Base-by-base conservation (phyloP, 2,113 vertebrate species). In the Cynocephalus volans region DNA sequence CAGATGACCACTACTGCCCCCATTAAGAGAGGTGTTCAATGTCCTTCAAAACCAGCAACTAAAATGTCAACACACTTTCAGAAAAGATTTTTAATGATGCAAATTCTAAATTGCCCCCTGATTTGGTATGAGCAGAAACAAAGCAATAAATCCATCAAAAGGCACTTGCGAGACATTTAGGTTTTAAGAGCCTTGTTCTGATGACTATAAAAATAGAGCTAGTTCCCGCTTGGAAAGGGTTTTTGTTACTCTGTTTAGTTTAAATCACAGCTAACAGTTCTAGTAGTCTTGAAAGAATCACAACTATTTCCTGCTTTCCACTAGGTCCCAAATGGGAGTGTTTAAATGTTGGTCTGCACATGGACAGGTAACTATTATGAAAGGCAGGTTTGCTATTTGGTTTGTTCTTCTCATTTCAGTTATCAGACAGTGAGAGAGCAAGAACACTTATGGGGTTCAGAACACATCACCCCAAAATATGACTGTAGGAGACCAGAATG, bases 141-240 rank as follows among this genome's bases (percentile, higher is more conserved):
- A 93, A 90, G 48, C 84, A 67, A 72, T 88, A 88, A 94, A 79
- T 56, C 85, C 76, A 70, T 93, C 93, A 92, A 81, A 81, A 90
- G 23, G 13, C 60, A 83, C 79, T 96, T 94, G 17, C 88, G 88
- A 96, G 76, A 94, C 81, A 77, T 82, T 87, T 76, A 58, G 48
- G 18, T 88, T 92, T 97, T 81, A 97, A 84, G 45, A 92, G 60
- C 54, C 48, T 96, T 92, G 33, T 45, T 96, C 69, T 73, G 90
- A 67, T 73, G 65, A 45, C 94, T 87, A 26, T 33, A 45, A 96
- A 97, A 93, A 96, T 26, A 94, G 41, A 97, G n/a, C 19, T 92
- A 54, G 52, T 56, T 83, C 52, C 64, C 80, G 81, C 70, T 90
- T 83, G 50, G 67, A 89, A 84, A 83, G 21, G 5, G 15, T 48